These are phyloP conservation scores for Carabus problematicus DNA, from an alignment of 2,888 invertebrate species.

Conservation along the genomic window DNA sequence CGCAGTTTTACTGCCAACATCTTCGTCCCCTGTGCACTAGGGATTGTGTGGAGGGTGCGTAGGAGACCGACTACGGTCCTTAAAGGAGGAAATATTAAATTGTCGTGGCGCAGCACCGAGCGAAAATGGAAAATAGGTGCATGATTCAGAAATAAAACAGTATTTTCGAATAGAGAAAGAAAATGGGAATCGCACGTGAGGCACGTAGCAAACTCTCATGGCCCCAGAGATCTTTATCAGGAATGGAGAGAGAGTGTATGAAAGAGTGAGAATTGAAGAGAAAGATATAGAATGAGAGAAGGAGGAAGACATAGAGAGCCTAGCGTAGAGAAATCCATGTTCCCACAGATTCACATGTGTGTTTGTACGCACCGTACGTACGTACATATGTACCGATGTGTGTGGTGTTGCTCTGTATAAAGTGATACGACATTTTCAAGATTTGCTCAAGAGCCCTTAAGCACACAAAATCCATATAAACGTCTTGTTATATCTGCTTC, in stretches of 20 bases:
- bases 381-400: not conserved
- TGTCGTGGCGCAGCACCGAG: too few relatives aligned
- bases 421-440: constrained; percentile 56
- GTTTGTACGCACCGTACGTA: not conserved
- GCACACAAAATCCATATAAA: constrained; percentile 56
- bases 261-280: too few relatives aligned
- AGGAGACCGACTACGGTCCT: too few relatives aligned
- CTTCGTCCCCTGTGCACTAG: too few relatives aligned
- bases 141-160: too few relatives aligned
- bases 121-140: too few relatives aligned
- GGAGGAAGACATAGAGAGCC: not conserved
- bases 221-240: constrained; percentile 20
- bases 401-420: constrained; percentile 47
- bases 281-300: not conserved
- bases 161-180: too few relatives aligned
- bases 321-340: not conserved
- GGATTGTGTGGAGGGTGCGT: too few relatives aligned
- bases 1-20: too few relatives aligned
- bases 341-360: not conserved
- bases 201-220: constrained; percentile 8
- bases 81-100: too few relatives aligned
- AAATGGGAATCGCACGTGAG: not conserved
- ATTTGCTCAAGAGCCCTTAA: constrained; percentile 56
- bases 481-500: constrained; percentile 50
- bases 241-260: not conserved